phyloP scores from a whole-genome alignment of 2,113 vertebrate species.

The Bungarus multicinctus region DNA sequence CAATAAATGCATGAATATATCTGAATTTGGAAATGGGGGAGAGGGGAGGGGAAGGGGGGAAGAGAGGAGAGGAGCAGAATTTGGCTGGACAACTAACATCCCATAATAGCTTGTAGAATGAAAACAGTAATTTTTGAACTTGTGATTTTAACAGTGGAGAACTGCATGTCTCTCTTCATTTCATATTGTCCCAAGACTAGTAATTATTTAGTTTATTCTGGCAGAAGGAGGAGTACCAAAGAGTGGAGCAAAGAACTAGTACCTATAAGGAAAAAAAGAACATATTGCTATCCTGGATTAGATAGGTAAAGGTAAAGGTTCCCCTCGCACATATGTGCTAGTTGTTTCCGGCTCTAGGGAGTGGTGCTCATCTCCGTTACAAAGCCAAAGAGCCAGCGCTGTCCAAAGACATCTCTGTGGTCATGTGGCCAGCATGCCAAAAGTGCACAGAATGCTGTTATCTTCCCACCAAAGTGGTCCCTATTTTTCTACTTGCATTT shows the following conservation, averaged over 20 bases:
- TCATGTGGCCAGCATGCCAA: no score
- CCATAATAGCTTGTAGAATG: background rate
- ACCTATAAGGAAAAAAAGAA: background rate
- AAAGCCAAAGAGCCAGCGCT: no score
- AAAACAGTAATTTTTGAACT: background rate
- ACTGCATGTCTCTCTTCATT: background rate
- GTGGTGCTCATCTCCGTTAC: no score
- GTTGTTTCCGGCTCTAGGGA: no score
- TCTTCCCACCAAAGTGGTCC: no score
- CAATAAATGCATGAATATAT: background rate
- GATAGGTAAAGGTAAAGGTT: no score
- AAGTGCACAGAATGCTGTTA: no score
- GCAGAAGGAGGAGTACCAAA: background rate
- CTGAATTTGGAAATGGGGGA: background rate
- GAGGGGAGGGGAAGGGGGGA: background rate
- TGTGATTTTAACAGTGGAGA: background rate
- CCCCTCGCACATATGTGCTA: no score
- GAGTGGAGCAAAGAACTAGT: background rate
- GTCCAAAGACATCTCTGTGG: no score
- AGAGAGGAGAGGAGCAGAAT: background rate
- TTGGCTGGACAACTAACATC: background rate
- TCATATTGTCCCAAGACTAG: background rate
- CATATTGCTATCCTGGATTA: background rate
- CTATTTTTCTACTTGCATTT: no score
- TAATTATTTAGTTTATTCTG: background rate